phyloP scores from a whole-genome alignment of 2,113 vertebrate species.

The Protobothrops mucrosquamatus region DNA sequence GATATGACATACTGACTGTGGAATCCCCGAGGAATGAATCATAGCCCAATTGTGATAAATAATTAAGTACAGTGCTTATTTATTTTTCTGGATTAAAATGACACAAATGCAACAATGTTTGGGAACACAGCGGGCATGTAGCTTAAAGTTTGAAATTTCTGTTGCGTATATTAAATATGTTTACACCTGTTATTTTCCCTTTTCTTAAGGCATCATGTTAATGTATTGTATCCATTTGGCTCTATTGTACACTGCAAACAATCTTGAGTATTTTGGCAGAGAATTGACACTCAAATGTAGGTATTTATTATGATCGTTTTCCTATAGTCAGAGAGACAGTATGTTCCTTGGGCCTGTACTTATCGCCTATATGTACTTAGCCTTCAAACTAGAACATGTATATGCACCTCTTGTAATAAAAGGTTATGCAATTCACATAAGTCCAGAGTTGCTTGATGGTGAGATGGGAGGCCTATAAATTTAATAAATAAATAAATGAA shows the following conservation, averaged over 20 bases:
- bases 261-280: background rate
- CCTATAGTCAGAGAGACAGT: background rate
- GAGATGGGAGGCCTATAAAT: no score
- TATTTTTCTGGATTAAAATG: background rate
- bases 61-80: background rate
- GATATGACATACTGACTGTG: background rate
- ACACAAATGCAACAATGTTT: background rate
- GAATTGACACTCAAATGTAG: background rate
- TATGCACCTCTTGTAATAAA: background rate
- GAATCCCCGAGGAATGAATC: background rate
- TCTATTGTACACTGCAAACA: background rate
- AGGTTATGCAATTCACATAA: background rate
- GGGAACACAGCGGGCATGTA: background rate
- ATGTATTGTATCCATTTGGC: background rate
- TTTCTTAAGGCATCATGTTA: background rate
- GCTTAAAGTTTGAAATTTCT: background rate
- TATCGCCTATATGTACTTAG: background rate
- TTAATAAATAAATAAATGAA: no score
- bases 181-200: background rate
- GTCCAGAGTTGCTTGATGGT: no score
- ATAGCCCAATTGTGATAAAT: background rate
- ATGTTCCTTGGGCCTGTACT: background rate
- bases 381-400: background rate
- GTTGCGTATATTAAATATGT: background rate
- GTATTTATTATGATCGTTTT: background rate